Percentiles rank a stretch among this genome's conserved stretches.
These are phyloP conservation scores for Montifringilla adamsi DNA, from an alignment of 2,113 vertebrate genomes.

Conservation along the genomic window DNA sequence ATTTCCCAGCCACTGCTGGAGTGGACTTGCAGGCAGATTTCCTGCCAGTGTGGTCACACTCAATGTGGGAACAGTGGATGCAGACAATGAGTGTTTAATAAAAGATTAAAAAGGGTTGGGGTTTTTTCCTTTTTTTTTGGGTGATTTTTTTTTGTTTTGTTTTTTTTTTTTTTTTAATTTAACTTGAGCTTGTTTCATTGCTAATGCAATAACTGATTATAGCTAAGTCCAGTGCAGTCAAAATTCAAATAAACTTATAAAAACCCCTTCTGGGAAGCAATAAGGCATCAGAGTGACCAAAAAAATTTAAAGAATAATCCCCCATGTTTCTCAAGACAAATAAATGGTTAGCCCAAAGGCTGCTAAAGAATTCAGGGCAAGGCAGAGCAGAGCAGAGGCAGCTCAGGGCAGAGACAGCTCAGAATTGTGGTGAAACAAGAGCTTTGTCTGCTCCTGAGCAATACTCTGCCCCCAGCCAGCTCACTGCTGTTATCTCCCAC, in stretches of 20 bases:
- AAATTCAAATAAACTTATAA: conserved; percentile 27
- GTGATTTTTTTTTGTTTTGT: not conserved
- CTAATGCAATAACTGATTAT: conserved; percentile 5
- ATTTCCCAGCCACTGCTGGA: not conserved
- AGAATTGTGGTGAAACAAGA: not conserved
- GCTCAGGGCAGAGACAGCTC: not conserved
- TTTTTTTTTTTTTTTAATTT: not conserved
- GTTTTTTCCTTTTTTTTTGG: no score
- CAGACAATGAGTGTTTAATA: conserved; percentile 7
- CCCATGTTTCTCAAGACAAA: not conserved
- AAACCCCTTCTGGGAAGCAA: conserved; percentile 34
- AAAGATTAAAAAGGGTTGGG: not conserved
- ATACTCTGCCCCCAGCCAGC: not conserved
- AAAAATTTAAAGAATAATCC: not conserved
- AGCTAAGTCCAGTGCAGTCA: not conserved
- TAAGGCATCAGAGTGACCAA: not conserved
- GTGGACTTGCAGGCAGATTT: not conserved
- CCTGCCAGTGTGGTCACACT: not conserved
- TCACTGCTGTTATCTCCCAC: not conserved
- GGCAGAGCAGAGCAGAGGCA: not conserved
- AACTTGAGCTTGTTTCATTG: not conserved
- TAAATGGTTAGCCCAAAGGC: not conserved
- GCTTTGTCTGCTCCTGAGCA: not conserved
- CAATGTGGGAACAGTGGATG: not conserved
- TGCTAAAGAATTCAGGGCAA: not conserved